Conservation (phyloP, 1,140 invertebrate genomes). For the Drosophila nasuta region DNA sequence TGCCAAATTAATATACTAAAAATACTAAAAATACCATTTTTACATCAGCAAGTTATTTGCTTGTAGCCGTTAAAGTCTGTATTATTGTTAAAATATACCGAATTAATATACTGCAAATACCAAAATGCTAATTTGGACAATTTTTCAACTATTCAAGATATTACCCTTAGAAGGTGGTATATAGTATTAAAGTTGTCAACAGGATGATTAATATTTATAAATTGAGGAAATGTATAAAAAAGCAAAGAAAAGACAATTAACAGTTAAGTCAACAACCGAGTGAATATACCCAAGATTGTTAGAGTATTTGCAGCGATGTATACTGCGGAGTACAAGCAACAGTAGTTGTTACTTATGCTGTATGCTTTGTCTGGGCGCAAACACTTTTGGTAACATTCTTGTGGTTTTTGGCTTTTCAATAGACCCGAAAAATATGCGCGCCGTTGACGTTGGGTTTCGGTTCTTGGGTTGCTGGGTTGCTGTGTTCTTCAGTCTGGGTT, state of each 20-base stretch:
- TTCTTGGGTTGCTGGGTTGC: background rate
- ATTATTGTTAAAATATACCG: too few relatives aligned
- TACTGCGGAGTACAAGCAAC: conserved; percentile 31
- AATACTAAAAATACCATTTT: too few relatives aligned
- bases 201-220: too few relatives aligned
- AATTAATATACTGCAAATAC: too few relatives aligned
- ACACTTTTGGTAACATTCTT: conserved; percentile 83
- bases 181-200: too few relatives aligned
- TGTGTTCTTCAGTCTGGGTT: background rate
- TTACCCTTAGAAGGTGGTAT: too few relatives aligned
- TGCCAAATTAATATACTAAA: too few relatives aligned
- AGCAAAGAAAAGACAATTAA: background rate
- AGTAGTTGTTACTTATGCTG: conserved; percentile 51
- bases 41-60: too few relatives aligned
- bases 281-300: background rate
- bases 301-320: conserved; percentile 4
- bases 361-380: conserved; percentile 48
- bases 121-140: too few relatives aligned
- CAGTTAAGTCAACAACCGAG: background rate
- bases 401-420: conserved; percentile 78
- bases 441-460: conserved; percentile 18
- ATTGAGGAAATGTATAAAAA: background rate
- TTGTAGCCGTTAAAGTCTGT: too few relatives aligned
- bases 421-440: conserved; percentile 76
- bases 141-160: too few relatives aligned